Evolutionary conservation across 2,113 vertebrate genomes (phyloP).

Genomic region (Steatornis caripensis): DNA sequence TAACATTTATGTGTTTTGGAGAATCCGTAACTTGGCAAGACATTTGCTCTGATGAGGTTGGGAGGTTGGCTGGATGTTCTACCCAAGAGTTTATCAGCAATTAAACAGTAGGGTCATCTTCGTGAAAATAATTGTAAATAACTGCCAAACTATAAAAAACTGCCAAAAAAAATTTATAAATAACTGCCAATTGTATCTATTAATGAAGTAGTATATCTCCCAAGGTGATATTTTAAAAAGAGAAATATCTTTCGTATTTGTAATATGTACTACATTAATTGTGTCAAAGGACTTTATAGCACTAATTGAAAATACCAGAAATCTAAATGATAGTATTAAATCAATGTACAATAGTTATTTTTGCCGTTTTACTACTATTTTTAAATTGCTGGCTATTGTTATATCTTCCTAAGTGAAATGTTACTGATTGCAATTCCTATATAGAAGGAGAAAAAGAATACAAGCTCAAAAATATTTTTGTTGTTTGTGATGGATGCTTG

Average conservation of each 20-base stretch:
- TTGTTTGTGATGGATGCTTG: neutral
- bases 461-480: neutral
- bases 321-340: neutral
- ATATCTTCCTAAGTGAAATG: neutral
- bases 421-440: neutral
- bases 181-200: neutral
- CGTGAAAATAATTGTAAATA: neutral
- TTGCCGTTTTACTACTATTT: neutral
- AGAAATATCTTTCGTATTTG: neutral
- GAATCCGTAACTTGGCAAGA: neutral
- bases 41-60: neutral
- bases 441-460: neutral
- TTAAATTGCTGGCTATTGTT: neutral
- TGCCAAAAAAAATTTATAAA: neutral
- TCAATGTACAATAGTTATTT: neutral
- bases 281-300: neutral
- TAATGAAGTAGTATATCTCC: neutral
- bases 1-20: neutral
- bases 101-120: neutral
- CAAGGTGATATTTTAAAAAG: neutral
- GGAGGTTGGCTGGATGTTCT: neutral
- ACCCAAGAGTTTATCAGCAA: neutral
- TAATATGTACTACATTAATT: neutral
- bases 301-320: neutral
- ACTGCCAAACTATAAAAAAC: neutral